Evolutionary conservation across 2,113 vertebrate species (phyloP), one percentile per base, ranked within the genome.

Genomic region (Myocastor coypus): DNA sequence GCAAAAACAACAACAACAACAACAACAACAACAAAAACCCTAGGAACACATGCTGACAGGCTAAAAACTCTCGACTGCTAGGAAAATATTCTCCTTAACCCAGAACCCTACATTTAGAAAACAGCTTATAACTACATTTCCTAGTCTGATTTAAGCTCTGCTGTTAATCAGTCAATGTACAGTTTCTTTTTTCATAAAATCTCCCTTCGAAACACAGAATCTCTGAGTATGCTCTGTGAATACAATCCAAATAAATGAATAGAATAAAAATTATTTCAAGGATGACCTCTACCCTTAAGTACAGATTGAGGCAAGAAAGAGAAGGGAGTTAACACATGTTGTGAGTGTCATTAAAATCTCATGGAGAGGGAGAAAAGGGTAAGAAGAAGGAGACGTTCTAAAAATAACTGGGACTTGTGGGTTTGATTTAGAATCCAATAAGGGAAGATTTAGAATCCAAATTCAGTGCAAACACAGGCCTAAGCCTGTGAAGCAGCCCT

Each of bases 371-470:
- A 71, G 22, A 96, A 20, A 11, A 69, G 12, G 71, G 12, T 19
- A 83, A 61, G 11, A 83, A 61, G 11, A 7, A 11, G 17, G 30
- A 66, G 83, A 91, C 26, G 63, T 92, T 90, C 69, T 87, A 90
- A 94, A 96, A 92, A 91, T 68, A 77, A 61, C 42, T 40, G 55
- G 17, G 69, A 92, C 52, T 61, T 87, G 46, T 0, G 11, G 75
- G 92, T 83, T 92, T 52, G 77, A 83, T 59, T 89, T 55, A 92
- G 75, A 92, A 93, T 68, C 88, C 83, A 88, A 42, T 93, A 78
- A 89, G 61, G 28, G 28, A 34, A 40, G 66, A 84, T 66, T 80
- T 80, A 80, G 77, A 52, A 52, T 80, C 46, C 77, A 93, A 94
- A 95, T 69, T 75, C 24, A 32, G 61, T 95, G 83, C 71, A 94